phyloP scores from a whole-genome alignment of 2,888 invertebrate species.

The Drosophila falleni region DNA sequence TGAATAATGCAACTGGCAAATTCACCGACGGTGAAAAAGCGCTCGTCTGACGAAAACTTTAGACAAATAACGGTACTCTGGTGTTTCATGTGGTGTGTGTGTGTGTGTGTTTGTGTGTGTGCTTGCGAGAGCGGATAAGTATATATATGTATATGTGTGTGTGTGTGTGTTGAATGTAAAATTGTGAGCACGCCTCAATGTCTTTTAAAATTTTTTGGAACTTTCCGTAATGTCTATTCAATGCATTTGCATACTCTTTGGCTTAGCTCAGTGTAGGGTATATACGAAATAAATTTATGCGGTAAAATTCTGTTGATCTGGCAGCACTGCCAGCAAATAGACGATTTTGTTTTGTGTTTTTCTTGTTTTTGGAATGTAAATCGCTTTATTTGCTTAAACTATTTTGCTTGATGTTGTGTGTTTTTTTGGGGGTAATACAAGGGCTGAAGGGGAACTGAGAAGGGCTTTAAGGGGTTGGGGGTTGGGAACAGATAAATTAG shows the following conservation, averaged over 20 bases:
- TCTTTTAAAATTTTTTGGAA: neutral
- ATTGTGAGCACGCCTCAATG: conserved; percentile 26
- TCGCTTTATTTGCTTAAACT: conserved; percentile 11
- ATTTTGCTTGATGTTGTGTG: neutral
- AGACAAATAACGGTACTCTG: no score
- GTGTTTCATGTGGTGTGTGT: neutral
- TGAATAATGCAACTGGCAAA: no score
- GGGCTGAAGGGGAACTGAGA: neutral
- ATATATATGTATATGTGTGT: conserved; percentile 17
- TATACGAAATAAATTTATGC: neutral
- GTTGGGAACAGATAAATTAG: conserved; percentile 17
- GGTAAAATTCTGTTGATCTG: neutral
- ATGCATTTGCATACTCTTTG: conserved; percentile 37
- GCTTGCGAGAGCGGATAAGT: neutral
- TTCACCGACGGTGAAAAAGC: no score
- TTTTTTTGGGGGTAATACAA: neutral
- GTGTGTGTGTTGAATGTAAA: conserved; percentile 15
- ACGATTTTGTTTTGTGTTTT: conserved; percentile 1
- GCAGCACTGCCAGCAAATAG: conserved; percentile 1
- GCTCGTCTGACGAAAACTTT: no score
- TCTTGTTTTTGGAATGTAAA: conserved; percentile 40
- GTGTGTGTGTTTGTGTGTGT: conserved; percentile 27
- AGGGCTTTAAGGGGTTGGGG: neutral
- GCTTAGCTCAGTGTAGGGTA: conserved; percentile 37
- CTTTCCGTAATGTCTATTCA: conserved; percentile 18